These are phyloP conservation scores for Nemapogon koenigi DNA, from an alignment of 2,888 invertebrate species.

Conservation along the genomic window DNA sequence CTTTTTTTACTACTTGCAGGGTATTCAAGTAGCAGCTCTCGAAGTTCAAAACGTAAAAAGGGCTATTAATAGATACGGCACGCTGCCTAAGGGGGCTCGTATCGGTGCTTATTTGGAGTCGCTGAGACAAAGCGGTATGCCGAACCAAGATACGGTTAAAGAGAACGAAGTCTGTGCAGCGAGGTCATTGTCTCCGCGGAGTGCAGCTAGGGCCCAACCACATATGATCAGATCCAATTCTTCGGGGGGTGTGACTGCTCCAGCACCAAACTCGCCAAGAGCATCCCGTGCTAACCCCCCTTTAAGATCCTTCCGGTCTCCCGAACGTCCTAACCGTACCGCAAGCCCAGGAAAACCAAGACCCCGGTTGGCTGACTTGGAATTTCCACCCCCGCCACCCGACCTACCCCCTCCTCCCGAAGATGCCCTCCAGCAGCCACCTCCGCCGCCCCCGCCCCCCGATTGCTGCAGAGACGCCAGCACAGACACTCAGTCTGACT, in stretches of 20 bases:
- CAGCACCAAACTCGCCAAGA: slow-evolving; percentile 44
- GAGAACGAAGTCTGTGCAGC: slow-evolving; percentile 29
- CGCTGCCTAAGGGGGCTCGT: slow-evolving; percentile 94
- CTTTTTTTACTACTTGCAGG: slow-evolving; percentile 26
- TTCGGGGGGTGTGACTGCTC: slow-evolving; percentile 79
- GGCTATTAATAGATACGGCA: slow-evolving; percentile 94
- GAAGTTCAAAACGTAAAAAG: slow-evolving; percentile 96
- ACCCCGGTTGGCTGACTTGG: slow-evolving; percentile 80
- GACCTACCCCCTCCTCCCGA: slow-evolving; percentile 82
- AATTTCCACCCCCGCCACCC: slow-evolving; percentile 86
- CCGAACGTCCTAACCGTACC: slow-evolving; percentile 62
- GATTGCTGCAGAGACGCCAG: slow-evolving; percentile 70
- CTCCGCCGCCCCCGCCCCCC: slow-evolving; percentile 60
- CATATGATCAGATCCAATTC: slow-evolving; percentile 93
- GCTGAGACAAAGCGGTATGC: slow-evolving; percentile 77
- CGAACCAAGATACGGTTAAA: slow-evolving; percentile 18
- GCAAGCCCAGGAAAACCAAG: slow-evolving; percentile 76
- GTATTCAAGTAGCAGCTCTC: slow-evolving; percentile 87
- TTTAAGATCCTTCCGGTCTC: slow-evolving; percentile 30
- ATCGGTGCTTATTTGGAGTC: slow-evolving; percentile 97
- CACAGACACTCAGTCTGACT: slow-evolving; percentile 74
- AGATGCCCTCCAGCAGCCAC: slow-evolving; percentile 55
- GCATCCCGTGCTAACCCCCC: slow-evolving; percentile 34
- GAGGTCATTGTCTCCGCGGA: slow-evolving; percentile 71
- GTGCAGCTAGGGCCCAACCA: slow-evolving; percentile 69